Evolutionary conservation across 1,140 invertebrate genomes (phyloP), one percentile per base, ranked within the genome.

Genomic region (Mya arenaria): DNA sequence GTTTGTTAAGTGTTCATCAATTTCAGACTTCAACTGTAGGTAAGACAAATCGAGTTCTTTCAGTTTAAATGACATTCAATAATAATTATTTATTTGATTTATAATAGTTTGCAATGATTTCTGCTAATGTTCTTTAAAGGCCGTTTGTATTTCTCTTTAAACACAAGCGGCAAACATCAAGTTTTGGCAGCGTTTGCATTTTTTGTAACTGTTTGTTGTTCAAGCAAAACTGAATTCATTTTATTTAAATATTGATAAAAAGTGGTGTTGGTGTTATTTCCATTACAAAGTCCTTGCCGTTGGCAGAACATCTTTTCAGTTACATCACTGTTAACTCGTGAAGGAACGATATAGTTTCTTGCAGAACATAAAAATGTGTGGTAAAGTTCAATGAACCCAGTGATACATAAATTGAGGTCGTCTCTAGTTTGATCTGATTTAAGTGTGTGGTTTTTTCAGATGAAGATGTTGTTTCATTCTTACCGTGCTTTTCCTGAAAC

Each of bases 381-480:
- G 32, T 55, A 73, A 17, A 73, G 44, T 58, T 32, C 2, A 52
- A 6, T 36, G 37, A 73, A 73, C 15, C 71, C 71, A 2, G 52
- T 71, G 13, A 82, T 13, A 25, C 69, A 63, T 17, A 58, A 82
- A n/a, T 3, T 15, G 25, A 73, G 63, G 28, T 82, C 79, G 32
- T 72, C 68, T 63, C 79, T 62, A 25, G 68, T 73, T 65, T 82
- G 79, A 34, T 63, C 62, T 62, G 79, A 82, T 44, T 73, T 56
- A 13, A 73, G 37, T 25, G 19, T 13, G 65, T 82, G 72, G 32
- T 82, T 81, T 8, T 48, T 39, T 15, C 37, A n/a, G 13, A 55
- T 58, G 68, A 19, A 36, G 25, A 8, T 25, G 36, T 13, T 56
- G 37, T 28, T 56, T 15, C 19, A 39, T 58, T 13, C 1, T 15